Conservation (phyloP, 2,888 invertebrate genomes). For the Acanthopleura granulata region DNA sequence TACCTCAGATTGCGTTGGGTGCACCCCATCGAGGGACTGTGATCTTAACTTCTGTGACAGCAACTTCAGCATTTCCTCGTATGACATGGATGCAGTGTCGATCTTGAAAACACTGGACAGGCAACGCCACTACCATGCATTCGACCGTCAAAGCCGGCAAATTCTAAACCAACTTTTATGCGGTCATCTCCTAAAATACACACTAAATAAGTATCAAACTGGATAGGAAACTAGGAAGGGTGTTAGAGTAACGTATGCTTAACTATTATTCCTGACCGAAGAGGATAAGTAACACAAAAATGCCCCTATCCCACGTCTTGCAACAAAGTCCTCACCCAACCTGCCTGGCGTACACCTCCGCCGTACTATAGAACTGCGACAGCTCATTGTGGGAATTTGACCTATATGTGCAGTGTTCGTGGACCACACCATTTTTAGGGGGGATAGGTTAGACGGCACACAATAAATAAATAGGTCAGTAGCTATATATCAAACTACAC, state of each 20-base stretch:
- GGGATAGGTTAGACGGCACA: neutral
- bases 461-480: neutral
- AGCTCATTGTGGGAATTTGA: constrained; percentile 10
- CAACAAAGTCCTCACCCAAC: neutral
- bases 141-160: constrained; percentile 3
- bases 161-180: neutral
- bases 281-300: neutral
- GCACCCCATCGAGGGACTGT: constrained; percentile 3
- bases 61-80: constrained; percentile 15
- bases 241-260: neutral
- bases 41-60: constrained; percentile 9
- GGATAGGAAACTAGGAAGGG: neutral
- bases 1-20: neutral
- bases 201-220: neutral
- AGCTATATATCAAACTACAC: neutral
- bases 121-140: constrained; percentile 3
- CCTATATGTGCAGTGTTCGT: neutral
- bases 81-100: neutral
- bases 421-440: neutral
- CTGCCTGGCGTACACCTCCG: neutral
- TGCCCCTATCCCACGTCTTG: neutral
- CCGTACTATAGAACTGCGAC: constrained; percentile 16
- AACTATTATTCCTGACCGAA: neutral
- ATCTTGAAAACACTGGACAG: neutral
- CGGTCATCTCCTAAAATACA: neutral